Conservation (phyloP, 1,140 invertebrate species). For the Drosophila ironensis region DNA sequence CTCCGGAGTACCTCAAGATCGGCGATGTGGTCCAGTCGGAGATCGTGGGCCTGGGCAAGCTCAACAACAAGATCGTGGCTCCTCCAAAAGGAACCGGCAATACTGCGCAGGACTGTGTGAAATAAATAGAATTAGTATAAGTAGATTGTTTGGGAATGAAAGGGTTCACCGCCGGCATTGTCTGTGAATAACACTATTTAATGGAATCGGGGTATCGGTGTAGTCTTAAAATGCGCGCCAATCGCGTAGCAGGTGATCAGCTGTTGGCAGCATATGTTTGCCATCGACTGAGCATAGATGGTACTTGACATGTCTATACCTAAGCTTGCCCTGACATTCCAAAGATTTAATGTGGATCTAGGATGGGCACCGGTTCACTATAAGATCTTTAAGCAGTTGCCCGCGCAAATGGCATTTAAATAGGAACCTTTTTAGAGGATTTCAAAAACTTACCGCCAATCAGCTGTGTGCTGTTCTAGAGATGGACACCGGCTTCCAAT, state of each 20-base stretch:
- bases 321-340: no score
- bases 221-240: conserved; percentile 3
- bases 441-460: no score
- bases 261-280: conserved; percentile 22
- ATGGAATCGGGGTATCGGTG: background rate
- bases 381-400: no score
- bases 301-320: no score
- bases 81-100: conserved; percentile 35
- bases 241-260: conserved; percentile 63
- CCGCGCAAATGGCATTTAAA: no score
- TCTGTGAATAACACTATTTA: conserved; percentile 1
- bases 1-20: conserved; percentile 91
- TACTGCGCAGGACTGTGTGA: conserved; percentile 45
- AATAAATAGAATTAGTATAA: background rate
- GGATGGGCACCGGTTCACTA: no score
- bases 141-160: no score
- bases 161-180: conserved; percentile 54
- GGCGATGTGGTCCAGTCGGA: conserved; percentile 91
- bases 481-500: no score
- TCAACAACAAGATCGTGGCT: conserved; percentile 87
- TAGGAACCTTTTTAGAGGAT: no score
- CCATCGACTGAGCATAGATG: conserved; percentile 25
- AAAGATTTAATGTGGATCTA: no score
- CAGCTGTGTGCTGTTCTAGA: no score
- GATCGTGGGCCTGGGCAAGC: conserved; percentile 89